Evolutionary conservation across 2,797 vertebrate genomes (phyloP), one percentile per base, ranked within the genome.

Genomic region (Acipenser transmontanus): DNA sequence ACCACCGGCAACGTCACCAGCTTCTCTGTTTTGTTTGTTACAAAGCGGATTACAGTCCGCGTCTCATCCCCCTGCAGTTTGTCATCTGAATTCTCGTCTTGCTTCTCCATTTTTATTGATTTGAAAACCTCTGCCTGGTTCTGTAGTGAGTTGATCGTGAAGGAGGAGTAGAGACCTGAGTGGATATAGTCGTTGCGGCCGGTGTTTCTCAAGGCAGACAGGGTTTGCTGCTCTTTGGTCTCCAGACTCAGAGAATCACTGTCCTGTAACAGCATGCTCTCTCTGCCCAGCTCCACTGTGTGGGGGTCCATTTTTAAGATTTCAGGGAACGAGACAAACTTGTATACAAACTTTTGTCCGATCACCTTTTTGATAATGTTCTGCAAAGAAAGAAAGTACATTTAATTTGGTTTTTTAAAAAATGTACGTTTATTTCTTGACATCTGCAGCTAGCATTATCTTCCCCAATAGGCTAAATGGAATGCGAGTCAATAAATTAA

Each of bases 341-440:
- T 98, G 78, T 98, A 98, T 73, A 98, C 95, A 80, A 98, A 97
- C 85, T 98, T 98, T 82, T 97, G 95, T 63, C 95, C 95, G 0
- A 97, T 97, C 80, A 97, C 95, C 79, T 97, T 97, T 88, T 96
- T 96, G 88, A 97, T 97, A 87, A 97, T 97, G 80, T 97, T 97
- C 95, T 97, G 87, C 20, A 77, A 81, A 77, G 49, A 17, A 17
- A 17, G 17, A 34, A 34, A 34, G 34, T 34, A 34, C 34, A 34
- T 34, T 34, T 34, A 34, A 34, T 34, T 34, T 34, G 34, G 3
- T 34, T 34, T 34, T 17, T 17, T 1, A 34, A 34, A 34, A 34
- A 34, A 34, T 11, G 34, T 34, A 34, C 34, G 34, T 34, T 34
- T 34, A 34, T 34, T 34, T 34, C 4, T 34, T 34, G 17, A 17